Evolutionary conservation across 1,140 invertebrate species (phyloP), one percentile per base, ranked within the genome.

Genomic region (Drosophila pandora): DNA sequence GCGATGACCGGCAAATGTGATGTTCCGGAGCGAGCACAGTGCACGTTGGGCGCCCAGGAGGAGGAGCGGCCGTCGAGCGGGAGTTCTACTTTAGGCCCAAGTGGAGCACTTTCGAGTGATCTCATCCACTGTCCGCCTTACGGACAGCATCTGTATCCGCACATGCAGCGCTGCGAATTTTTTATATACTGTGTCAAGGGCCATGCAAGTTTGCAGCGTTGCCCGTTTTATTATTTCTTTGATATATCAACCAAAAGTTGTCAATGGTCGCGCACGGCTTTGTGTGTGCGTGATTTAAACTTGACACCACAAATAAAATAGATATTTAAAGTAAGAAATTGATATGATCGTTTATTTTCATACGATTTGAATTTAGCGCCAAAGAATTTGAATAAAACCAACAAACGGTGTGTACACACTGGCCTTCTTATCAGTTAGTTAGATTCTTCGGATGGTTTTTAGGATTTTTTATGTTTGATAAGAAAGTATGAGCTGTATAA

Each of bases 141-240:
- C 70, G 89, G 89, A 2, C 87, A 91, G 48, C 90, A 90, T 61
- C 57, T 90, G 54, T 90, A 79, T 52, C 90, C 90, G 1, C 77
- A 91, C 39, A 90, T 84, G 90, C 39, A 70, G 30, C 82, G 82
- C n/a, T 91, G 90, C 52, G 90, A 91, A 10, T 90, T 80, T 60
- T 91, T 91, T 32, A 90, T 91, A n/a, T 91, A 90, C 48, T 91
- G 90, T 47, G 79, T 91, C 1, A 91, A 91, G 23, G 90, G 90
- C 8, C 76, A 91, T 59, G 83, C 90, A 5, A 83, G 82, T 5
- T 52, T 91, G 32, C 90, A 91, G 21, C 78, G 83, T 34, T 91
- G 90, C 45, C 90, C 90, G 2, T 91, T 91, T 47, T 91, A 89
- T 28, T 83, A 91, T 55, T 77, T 57, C 52, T 91, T 89, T 34